Base-by-base conservation (phyloP, 2,888 invertebrate genomes). In the Conops quadrifasciatus region DNA sequence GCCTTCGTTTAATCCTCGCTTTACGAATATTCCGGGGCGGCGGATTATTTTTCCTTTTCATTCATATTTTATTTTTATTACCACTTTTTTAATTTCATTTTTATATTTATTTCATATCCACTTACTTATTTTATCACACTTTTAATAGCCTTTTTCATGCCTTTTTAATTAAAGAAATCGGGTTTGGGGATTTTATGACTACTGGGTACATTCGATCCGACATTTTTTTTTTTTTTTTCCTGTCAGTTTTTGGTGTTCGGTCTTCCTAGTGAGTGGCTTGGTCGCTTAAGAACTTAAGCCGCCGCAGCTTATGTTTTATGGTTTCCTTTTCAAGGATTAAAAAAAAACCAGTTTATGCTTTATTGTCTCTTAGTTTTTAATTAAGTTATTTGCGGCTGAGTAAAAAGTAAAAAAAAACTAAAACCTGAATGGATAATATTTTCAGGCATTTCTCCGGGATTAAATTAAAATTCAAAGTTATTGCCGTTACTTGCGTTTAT, bases 131-230 rank as follows among this genome's bases (percentile, higher is more conserved):
- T 16, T n/a, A n/a, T 28, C 3, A n/a, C n/a, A n/a, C n/a, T n/a
- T n/a, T n/a, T n/a, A n/a, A n/a, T n/a, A n/a, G n/a, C n/a, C 43
- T 49, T 30, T 63, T 53, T 49, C 45, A 24, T 62, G 36, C 26
- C 59, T 47, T n/a, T 47, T 65, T 65, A 51, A 51, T 30, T 56
- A 56, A 24, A 56, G 21, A 30, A 65, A 65, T 65, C 26, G 65
- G 51, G 49, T 65, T 65, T 65, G 24, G 19, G 24, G 19, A 45
- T n/a, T n/a, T n/a, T n/a, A n/a, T n/a, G n/a, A 51, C 30, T 21
- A 13, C 24, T 66, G 66, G 24, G 16, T 19, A 56, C 56, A 66
- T 53, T 66, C 36, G 30, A 30, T 56, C 26, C 16, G 3, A 53
- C 43, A 30, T 36, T 66, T 1, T 43, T 36, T 21, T 21, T 9